These are phyloP conservation scores for Gonioctena quinquepunctata DNA, from an alignment of 1,140 invertebrate species.

Conservation along the genomic window DNA sequence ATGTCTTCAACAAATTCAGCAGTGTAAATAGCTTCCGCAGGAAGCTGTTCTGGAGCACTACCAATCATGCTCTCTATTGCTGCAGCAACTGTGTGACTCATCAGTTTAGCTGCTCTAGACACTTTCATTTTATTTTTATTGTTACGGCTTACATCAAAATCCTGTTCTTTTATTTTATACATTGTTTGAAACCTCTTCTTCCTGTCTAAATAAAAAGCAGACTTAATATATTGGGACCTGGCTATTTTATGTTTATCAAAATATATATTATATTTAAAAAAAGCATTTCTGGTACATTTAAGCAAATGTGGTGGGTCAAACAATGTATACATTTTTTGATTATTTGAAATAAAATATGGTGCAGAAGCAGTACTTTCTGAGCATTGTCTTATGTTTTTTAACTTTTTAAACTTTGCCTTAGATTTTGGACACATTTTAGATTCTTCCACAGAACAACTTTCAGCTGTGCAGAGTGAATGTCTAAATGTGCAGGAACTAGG, in stretches of 20 bases:
- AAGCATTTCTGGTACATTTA: conserved; percentile 13
- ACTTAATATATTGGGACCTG: conserved; percentile 6
- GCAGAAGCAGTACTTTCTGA: neutral
- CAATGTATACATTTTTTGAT: conserved; percentile 11
- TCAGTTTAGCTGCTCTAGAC: neutral
- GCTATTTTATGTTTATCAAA: conserved; percentile 7
- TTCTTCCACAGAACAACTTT: neutral
- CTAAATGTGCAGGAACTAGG: neutral
- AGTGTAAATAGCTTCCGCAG: conserved; percentile 24
- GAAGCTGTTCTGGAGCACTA: conserved; percentile 6
- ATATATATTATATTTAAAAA: conserved; percentile 18
- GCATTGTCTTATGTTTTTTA: neutral
- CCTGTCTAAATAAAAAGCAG: conserved; percentile 10
- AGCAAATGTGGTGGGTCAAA: conserved; percentile 17
- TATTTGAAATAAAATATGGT: conserved; percentile 8
- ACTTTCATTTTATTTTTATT: conserved; percentile 18
- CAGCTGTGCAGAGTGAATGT: neutral
- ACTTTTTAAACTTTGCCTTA: neutral
- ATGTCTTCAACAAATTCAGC: conserved; percentile 28
- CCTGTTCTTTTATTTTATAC: conserved; percentile 10
- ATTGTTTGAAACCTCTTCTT: conserved; percentile 7
- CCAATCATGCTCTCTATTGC: conserved; percentile 3
- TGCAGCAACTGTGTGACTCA: conserved; percentile 12
- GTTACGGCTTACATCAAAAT: neutral
- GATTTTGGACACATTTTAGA: too few species aligned